A percentile compares a stretch with the other conserved stretches of the same genome.
phyloP scores from a whole-genome alignment of 2,888 invertebrate species.

The Spialia ferax region DNA sequence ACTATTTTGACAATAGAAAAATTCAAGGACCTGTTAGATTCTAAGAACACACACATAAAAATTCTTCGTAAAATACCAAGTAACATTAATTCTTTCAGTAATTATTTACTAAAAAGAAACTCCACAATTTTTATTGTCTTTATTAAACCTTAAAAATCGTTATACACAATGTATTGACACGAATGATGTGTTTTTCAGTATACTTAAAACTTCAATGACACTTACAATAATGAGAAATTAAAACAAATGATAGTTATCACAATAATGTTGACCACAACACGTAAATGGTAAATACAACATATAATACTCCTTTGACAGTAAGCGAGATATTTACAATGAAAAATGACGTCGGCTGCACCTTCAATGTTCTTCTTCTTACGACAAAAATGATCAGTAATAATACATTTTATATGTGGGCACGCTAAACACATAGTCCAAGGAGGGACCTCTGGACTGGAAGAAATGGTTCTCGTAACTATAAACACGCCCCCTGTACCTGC shows the following conservation, averaged over 20 bases:
- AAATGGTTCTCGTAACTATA: constrained; percentile 86
- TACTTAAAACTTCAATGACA: constrained; percentile 49
- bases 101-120: constrained; percentile 62
- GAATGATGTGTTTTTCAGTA: constrained; percentile 43
- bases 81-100: constrained; percentile 15
- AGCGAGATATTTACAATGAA: constrained; percentile 68
- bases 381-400: constrained; percentile 70
- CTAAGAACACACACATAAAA: no score
- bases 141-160: constrained; percentile 58
- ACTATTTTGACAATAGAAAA: neutral
- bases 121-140: constrained; percentile 68
- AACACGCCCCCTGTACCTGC: constrained; percentile 85
- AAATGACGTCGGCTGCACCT: constrained; percentile 51
- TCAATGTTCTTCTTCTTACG: constrained; percentile 48
- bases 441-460: constrained; percentile 81
- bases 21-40: neutral
- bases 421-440: constrained; percentile 83
- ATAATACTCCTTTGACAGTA: constrained; percentile 53
- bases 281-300: constrained; percentile 69
- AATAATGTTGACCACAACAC: constrained; percentile 79
- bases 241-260: constrained; percentile 70
- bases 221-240: constrained; percentile 32
- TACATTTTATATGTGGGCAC: constrained; percentile 84
- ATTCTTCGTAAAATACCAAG: neutral
- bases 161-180: constrained; percentile 44